Base-by-base conservation (phyloP, 2,113 vertebrate genomes). In the Ursus arctos region DNA sequence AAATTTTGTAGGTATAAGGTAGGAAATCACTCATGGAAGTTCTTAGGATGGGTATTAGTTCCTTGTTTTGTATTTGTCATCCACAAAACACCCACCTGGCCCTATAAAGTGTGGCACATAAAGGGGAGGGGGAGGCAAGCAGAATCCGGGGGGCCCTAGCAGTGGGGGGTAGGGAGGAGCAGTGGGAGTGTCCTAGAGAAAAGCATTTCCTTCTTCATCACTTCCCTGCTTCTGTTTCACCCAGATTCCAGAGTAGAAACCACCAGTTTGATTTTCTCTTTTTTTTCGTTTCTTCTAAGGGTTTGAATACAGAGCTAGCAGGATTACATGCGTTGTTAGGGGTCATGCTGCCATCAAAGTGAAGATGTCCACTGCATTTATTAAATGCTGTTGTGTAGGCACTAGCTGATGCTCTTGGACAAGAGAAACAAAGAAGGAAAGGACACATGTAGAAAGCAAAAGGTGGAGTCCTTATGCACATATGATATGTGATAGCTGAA, bases 161-260 rank as follows among this genome's bases (percentile, higher is more conserved):
- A n/a, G 22, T 28, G 4, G 4, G 16, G 14, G n/a, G 55, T 11
- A 6, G 3, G 19, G 22, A 47, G 51, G 28, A 5, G 40, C 43
- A 22, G 40, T 43, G 21, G 18, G 33, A 53, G 16, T 6, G 3
- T n/a, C 55, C 49, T 24, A 57, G 61, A 63, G 55, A 43, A 84
- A 74, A 95, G 9, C 12, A 22, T 69, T 28, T 84, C 12, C 40
- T 69, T 85, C 43, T 53, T 49, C 18, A 18, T 80, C 12, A 57
- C 96, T 93, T 40, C 65, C 18, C 47, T 74, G 76, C 81, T 79
- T 80, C 49, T 76, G 15, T 91, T 91, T 95, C 26, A 79, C n/a
- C 11, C 24, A 65, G 40, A 69, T 59, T 31, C 67, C 72, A n/a
- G 51, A 51, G 43, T 9, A 83, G 87, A 94, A 72, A 51, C 71